Percentiles rank a stretch among this genome's conserved stretches.
Evolutionary conservation across 2,888 invertebrate genomes (phyloP).

Genomic region (Lottia scabra): DNA sequence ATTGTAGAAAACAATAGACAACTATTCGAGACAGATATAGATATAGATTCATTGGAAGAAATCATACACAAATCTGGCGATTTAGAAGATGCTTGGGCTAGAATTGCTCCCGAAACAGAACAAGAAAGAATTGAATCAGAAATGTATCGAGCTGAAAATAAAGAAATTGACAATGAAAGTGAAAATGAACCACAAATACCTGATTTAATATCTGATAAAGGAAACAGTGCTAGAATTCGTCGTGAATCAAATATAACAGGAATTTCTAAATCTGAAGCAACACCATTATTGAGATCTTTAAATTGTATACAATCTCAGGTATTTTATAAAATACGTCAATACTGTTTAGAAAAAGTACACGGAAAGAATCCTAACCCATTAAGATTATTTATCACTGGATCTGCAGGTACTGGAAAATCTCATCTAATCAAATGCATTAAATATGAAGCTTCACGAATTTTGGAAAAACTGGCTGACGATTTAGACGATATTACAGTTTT

Average conservation of each 20-base stretch:
- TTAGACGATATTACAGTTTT: conserved; percentile 11
- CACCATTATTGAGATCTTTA: conserved; percentile 13
- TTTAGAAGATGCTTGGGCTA: too few species aligned
- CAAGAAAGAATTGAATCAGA: conserved; percentile 17
- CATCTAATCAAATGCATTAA: conserved; percentile 15
- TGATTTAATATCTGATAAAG: conserved; percentile 8
- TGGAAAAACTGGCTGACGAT: neutral
- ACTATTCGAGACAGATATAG: conserved; percentile 16
- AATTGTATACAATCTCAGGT: conserved; percentile 14
- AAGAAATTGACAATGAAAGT: conserved; percentile 1
- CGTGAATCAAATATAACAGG: too few species aligned
- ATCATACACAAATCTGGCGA: conserved; percentile 7
- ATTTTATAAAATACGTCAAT: conserved; percentile 21
- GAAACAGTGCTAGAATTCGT: conserved; percentile 7
- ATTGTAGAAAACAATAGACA: conserved; percentile 21
- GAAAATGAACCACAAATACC: conserved; percentile 10
- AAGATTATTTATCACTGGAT: too few species aligned
- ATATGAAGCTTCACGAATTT: conserved; percentile 14
- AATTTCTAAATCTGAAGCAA: neutral
- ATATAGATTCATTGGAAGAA: conserved; percentile 17
- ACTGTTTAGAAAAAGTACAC: conserved; percentile 11
- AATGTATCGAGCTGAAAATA: neutral
- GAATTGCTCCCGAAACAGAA: conserved; percentile 28
- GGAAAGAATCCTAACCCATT: neutral
- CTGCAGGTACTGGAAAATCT: conserved; percentile 9